A percentile compares a stretch with the other conserved stretches of the same genome.
Conservation (phyloP, 2,797 vertebrate genomes). For the Anisognathus igniventris region DNA sequence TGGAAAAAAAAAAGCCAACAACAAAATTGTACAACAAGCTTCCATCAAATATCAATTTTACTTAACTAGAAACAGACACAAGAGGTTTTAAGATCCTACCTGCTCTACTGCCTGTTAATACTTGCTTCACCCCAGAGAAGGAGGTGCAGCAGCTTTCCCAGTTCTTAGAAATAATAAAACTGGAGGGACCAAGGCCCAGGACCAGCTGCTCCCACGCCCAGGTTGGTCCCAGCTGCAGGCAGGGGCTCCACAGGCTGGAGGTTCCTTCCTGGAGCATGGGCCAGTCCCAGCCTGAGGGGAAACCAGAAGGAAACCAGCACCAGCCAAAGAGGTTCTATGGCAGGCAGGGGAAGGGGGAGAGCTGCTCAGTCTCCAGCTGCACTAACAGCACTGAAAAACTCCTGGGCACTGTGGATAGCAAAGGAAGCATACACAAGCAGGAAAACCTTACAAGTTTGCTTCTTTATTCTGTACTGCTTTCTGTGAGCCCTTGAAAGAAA, state of each 20-base stretch:
- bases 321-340: rapidly evolving
- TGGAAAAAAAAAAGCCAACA: background rate
- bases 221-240: background rate
- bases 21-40: background rate
- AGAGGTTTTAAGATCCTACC: background rate
- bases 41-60: background rate
- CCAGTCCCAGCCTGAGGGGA: background rate
- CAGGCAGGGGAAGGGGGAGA: background rate
- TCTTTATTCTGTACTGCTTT: background rate
- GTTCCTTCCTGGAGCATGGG: rapidly evolving
- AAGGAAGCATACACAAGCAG: background rate
- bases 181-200: background rate
- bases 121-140: background rate
- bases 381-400: background rate
- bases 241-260: background rate
- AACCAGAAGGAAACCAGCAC: background rate
- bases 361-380: background rate
- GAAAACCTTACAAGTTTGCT: background rate
- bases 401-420: background rate
- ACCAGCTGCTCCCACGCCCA: too few relatives aligned
- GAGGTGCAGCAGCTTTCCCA: background rate
- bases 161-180: background rate
- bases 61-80: background rate
- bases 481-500: background rate
- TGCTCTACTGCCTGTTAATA: background rate